Conservation (phyloP, 1,140 invertebrate genomes). For the Neomicropteryx cornuta region DNA sequence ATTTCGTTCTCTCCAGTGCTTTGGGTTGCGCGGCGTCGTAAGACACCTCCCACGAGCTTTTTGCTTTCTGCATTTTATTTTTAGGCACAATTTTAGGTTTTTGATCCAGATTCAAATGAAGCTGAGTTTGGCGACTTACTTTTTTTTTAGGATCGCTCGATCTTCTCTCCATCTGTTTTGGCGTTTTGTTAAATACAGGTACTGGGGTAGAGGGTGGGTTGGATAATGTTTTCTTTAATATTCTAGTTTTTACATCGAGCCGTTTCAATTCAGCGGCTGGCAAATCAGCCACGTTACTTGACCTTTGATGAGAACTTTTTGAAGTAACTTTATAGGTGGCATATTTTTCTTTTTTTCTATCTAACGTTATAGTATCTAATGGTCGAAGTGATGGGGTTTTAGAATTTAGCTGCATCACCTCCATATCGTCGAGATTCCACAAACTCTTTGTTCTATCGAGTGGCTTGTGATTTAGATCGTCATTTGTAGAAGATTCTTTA, state of each 20-base stretch:
- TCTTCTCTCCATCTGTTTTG: constrained; percentile 33
- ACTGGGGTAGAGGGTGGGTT: constrained; percentile 36
- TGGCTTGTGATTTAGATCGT: constrained; percentile 30
- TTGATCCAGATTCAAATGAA: constrained; percentile 18
- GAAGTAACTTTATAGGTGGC: constrained; percentile 38
- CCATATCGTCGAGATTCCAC: constrained; percentile 42
- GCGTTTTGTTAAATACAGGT: constrained; percentile 26
- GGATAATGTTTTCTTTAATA: constrained; percentile 38
- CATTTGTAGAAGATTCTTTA: constrained; percentile 22
- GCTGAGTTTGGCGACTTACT: too few relatives aligned
- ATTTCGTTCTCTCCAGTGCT: constrained; percentile 33
- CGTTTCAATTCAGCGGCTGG: constrained; percentile 35
- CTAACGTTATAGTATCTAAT: constrained; percentile 20
- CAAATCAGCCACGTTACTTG: constrained; percentile 22
- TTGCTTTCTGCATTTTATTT: constrained; percentile 40
- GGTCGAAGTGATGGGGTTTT: constrained; percentile 28
- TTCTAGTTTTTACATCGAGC: constrained; percentile 39
- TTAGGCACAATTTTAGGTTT: constrained; percentile 24
- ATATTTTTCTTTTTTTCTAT: constrained; percentile 36
- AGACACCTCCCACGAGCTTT: constrained; percentile 42
- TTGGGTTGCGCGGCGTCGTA: constrained; percentile 22
- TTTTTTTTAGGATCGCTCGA: constrained; percentile 27
- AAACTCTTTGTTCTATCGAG: constrained; percentile 40
- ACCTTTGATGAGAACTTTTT: constrained; percentile 18
- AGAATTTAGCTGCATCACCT: constrained; percentile 28